Conservation (phyloP, 2,797 vertebrate genomes). For the Coendou prehensilis region DNA sequence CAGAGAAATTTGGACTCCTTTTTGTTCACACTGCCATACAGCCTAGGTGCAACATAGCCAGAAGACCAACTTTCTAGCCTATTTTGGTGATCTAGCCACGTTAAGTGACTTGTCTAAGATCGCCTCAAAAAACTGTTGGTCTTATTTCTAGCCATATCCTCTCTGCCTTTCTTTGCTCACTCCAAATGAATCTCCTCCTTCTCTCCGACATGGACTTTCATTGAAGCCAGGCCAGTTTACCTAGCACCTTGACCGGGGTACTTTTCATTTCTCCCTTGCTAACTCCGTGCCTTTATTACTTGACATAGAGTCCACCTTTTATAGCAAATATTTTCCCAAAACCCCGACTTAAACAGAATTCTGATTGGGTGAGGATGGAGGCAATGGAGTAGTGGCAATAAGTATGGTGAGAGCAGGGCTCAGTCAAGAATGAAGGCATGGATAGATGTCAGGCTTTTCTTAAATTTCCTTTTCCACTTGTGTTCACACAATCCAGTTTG, state of each 20-base stretch:
- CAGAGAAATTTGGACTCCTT: not conserved
- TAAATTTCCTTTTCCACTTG: not conserved
- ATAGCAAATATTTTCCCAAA: not conserved
- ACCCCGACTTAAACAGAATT: not conserved
- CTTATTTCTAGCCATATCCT: not conserved
- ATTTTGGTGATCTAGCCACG: not conserved
- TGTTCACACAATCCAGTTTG: not conserved
- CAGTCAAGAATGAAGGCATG: not conserved
- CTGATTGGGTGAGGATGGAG: not conserved
- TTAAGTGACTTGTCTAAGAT: not conserved
- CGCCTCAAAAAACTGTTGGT: not conserved
- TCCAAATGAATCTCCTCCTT: not conserved
- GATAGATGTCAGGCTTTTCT: not conserved
- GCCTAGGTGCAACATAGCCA: not conserved
- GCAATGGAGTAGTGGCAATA: not conserved
- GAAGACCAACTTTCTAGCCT: not conserved
- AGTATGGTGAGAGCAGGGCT: not conserved
- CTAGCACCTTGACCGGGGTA: not conserved
- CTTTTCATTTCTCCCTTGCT: not conserved
- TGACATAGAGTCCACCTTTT: not conserved
- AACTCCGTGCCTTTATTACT: not conserved
- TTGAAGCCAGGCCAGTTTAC: not conserved
- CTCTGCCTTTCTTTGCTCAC: not conserved
- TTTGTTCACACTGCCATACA: not conserved
- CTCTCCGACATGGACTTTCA: not conserved